Evolutionary conservation across 1,140 invertebrate genomes (phyloP).

Genomic region (Rhizoglyphus robini): DNA sequence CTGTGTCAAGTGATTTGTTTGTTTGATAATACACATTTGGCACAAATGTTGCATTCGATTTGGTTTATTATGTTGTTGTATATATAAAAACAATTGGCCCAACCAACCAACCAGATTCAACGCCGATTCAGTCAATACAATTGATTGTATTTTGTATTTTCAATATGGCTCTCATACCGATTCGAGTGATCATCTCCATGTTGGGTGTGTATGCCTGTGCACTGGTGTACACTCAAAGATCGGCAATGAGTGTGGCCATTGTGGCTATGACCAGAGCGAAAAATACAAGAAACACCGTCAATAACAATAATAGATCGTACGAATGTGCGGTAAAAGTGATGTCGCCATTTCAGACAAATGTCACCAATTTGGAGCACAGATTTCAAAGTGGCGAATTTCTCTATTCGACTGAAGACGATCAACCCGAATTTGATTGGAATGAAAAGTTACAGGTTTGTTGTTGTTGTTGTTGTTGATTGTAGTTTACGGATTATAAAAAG

Average conservation of each 20-base stretch:
- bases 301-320: no score
- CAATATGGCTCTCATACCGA: background rate
- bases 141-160: no score
- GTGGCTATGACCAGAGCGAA: constrained; percentile 73
- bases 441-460: constrained; percentile 24
- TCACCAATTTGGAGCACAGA: no score
- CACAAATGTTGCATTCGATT: no score
- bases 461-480: background rate
- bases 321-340: background rate
- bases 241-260: constrained; percentile 89
- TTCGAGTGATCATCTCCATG: constrained; percentile 52
- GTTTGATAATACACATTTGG: no score
- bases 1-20: no score
- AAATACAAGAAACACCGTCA: background rate
- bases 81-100: no score
- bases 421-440: constrained; percentile 31
- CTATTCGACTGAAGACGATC: background rate
- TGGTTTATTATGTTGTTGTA: no score
- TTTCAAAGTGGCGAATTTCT: no score
- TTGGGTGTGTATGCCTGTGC: constrained; percentile 83
- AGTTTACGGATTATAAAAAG: background rate
- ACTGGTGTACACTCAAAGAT: constrained; percentile 83
- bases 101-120: no score
- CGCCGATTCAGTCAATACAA: background rate
- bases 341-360: no score